phyloP scores from a whole-genome alignment of 2,888 invertebrate genomes.

The Dorcus hopei region DNA sequence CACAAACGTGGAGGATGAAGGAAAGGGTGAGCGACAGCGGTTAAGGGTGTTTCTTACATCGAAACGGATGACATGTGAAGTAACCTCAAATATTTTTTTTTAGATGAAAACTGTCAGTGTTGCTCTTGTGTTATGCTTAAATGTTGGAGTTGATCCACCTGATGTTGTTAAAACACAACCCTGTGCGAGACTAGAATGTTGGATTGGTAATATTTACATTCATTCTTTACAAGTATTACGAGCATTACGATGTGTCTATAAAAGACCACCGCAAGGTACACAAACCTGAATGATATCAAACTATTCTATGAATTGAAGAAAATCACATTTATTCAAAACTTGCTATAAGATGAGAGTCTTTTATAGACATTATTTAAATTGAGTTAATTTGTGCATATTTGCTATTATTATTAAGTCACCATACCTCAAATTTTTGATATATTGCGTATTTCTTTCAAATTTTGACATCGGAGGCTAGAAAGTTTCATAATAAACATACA shows the following conservation, averaged over 20 bases:
- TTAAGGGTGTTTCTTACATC: slow-evolving; percentile 57
- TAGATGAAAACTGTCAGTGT: slow-evolving; percentile 99
- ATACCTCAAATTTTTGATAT: no score
- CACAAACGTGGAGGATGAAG: slow-evolving; percentile 89
- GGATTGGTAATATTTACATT: slow-evolving; percentile 73
- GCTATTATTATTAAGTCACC: no score
- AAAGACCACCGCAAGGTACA: no score
- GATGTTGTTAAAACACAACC: slow-evolving; percentile 97
- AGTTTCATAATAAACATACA: no score
- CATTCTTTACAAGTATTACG: neutral
- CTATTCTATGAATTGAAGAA: no score
- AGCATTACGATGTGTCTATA: no score
- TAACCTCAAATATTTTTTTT: slow-evolving; percentile 34
- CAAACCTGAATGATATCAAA: no score
- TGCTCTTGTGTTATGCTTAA: slow-evolving; percentile 93
- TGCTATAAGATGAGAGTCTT: no score
- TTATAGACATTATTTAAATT: neutral
- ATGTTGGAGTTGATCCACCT: slow-evolving; percentile 99
- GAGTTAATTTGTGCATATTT: neutral
- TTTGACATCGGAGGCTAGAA: no score
- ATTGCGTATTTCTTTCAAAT: no score
- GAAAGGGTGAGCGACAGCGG: slow-evolving; percentile 65
- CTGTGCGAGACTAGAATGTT: slow-evolving; percentile 92
- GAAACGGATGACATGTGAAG: slow-evolving; percentile 17
- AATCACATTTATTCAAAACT: no score